These are phyloP conservation scores for Corythaeola cristata DNA, from an alignment of 2,113 vertebrate species.

Conservation along the genomic window DNA sequence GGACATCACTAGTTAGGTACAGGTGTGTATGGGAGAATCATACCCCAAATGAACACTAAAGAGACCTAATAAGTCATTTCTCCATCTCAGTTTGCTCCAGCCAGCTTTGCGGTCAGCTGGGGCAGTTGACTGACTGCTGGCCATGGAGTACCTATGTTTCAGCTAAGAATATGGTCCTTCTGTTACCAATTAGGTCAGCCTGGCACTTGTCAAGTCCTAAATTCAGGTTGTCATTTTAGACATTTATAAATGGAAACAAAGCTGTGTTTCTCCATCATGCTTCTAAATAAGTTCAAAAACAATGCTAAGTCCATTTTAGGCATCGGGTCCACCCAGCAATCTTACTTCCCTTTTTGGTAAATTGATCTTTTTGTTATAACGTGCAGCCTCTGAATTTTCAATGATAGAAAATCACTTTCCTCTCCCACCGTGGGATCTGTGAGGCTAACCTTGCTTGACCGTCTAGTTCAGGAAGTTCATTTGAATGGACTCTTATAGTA, in stretches of 20 bases:
- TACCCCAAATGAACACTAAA: neutral
- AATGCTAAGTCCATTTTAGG: slow-evolving; percentile 64
- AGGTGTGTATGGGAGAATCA: neutral
- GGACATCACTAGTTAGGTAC: neutral
- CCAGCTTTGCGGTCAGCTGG: neutral
- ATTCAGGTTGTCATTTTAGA: slow-evolving; percentile 39
- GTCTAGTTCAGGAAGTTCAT: neutral
- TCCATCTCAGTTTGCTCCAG: neutral
- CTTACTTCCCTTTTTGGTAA: slow-evolving; percentile 56
- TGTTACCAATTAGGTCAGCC: slow-evolving; percentile 51
- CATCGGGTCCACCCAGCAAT: slow-evolving; percentile 68
- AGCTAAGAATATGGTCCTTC: slow-evolving; percentile 19
- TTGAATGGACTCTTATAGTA: neutral
- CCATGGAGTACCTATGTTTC: neutral
- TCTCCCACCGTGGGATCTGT: slow-evolving; percentile 7
- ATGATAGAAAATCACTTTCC: slow-evolving; percentile 13
- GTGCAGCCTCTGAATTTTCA: neutral
- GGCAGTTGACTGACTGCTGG: neutral
- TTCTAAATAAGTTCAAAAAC: slow-evolving; percentile 69
- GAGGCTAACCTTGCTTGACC: neutral
- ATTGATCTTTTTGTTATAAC: slow-evolving; percentile 27
- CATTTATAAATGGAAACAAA: slow-evolving; percentile 59
- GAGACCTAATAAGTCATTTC: neutral
- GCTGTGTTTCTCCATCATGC: slow-evolving; percentile 9
- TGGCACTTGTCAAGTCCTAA: slow-evolving; percentile 53